Evolutionary conservation across 2,797 vertebrate species (phyloP).

Genomic region (Peromyscus nudipes): DNA sequence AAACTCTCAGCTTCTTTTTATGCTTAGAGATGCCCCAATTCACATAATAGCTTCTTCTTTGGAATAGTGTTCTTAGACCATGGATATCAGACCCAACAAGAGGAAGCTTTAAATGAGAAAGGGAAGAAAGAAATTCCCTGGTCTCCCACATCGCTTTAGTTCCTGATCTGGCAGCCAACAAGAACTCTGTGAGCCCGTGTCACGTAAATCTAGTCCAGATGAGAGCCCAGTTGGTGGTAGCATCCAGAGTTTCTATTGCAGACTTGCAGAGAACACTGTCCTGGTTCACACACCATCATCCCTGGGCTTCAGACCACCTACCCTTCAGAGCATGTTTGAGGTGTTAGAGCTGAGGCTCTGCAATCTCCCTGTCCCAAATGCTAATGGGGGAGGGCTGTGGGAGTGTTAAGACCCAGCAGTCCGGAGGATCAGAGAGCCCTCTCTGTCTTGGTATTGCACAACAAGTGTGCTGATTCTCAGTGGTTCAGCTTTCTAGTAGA

Average conservation of each 20-base stretch:
- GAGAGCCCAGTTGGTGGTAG: not conserved
- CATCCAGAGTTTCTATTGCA: not conserved
- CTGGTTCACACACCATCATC: not conserved
- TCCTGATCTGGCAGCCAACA: not conserved
- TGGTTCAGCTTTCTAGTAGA: not conserved
- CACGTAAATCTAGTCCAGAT: not conserved
- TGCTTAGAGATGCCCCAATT: not conserved
- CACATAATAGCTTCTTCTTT: not conserved
- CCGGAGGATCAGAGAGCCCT: not conserved
- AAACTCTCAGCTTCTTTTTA: conserved; percentile 1
- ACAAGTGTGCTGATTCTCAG: not conserved
- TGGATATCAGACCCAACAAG: not conserved
- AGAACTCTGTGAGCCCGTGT: not conserved
- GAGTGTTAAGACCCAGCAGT: not conserved
- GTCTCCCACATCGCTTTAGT: conserved; percentile 13
- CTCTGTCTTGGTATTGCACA: not conserved
- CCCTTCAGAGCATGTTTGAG: conserved; percentile 2
- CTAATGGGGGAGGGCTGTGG: not conserved
- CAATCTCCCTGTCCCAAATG: not conserved
- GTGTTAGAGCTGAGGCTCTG: not conserved
- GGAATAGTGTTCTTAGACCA: not conserved
- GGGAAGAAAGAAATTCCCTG: not conserved
- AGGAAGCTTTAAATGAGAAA: conserved; percentile 30
- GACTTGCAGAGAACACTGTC: not conserved
- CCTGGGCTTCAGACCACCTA: not conserved